Conservation (phyloP, 2,888 invertebrate genomes). For the Torymus aiolomorphi region DNA sequence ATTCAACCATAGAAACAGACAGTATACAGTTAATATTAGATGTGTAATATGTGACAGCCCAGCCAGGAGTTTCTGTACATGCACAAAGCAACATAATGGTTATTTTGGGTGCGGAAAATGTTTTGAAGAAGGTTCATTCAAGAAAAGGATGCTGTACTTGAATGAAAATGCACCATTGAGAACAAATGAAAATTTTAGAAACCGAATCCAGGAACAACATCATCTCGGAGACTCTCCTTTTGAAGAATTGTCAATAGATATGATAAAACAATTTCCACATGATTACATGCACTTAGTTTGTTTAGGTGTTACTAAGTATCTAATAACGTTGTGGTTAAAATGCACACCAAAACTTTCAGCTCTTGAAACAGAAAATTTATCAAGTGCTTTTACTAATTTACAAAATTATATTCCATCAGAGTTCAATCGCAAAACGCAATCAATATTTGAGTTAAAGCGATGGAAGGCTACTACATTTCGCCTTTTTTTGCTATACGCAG, state of each 20-base stretch:
- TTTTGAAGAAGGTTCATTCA: not conserved
- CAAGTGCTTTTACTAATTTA: constrained; percentile 1
- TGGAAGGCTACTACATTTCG: no score
- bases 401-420: no score
- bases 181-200: constrained; percentile 15
- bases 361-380: not conserved
- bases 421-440: no score
- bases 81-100: no score
- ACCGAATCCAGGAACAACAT: not conserved
- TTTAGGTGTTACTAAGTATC: not conserved
- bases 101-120: constrained; percentile 7
- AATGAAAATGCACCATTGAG: constrained; percentile 1
- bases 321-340: not conserved
- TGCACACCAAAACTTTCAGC: not conserved
- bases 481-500: no score
- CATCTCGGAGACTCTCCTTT: constrained; percentile 3
- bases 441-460: no score
- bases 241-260: not conserved
- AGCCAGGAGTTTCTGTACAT: no score
- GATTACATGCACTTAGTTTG: constrained; percentile 17
- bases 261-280: constrained; percentile 13
- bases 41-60: constrained; percentile 13
- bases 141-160: not conserved
- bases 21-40: not conserved
- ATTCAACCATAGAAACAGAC: not conserved